These are phyloP conservation scores for Pterois miles DNA, from an alignment of 2,797 vertebrate genomes.

Conservation along the genomic window DNA sequence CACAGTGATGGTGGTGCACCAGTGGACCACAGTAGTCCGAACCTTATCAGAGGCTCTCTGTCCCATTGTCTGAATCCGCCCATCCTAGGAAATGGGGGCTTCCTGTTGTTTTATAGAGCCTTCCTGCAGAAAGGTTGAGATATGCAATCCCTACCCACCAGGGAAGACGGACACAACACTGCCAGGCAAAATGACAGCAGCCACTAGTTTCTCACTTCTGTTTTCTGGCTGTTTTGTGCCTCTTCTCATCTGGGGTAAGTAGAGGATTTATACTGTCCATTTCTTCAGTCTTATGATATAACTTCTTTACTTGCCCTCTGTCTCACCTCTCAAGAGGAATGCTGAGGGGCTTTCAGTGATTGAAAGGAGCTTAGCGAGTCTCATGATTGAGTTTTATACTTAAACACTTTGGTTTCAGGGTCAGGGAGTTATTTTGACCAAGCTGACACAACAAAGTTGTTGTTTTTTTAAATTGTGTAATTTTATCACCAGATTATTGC, in stretches of 20 bases:
- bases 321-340: slow-evolving; percentile 57
- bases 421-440: slow-evolving; percentile 12
- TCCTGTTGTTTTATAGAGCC: slow-evolving; percentile 85
- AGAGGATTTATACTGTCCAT: slow-evolving; percentile 24
- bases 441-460: neutral
- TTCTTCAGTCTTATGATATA: slow-evolving; percentile 25
- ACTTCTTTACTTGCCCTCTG: slow-evolving; percentile 28
- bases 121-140: slow-evolving; percentile 81
- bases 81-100: slow-evolving; percentile 82
- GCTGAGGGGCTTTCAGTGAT: slow-evolving; percentile 24
- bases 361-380: slow-evolving; percentile 45
- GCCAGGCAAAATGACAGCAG: slow-evolving; percentile 67
- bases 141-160: slow-evolving; percentile 71
- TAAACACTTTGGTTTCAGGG: slow-evolving; percentile 12
- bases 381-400: slow-evolving; percentile 42
- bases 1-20: slow-evolving; percentile 43
- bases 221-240: slow-evolving; percentile 55
- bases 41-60: slow-evolving; percentile 68
- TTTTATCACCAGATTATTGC: neutral
- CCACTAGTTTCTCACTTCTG: slow-evolving; percentile 35
- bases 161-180: slow-evolving; percentile 62
- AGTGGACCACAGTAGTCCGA: slow-evolving; percentile 50
- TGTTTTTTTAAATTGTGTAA: neutral
- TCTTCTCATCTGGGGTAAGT: slow-evolving; percentile 77
- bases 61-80: slow-evolving; percentile 77